A percentile compares a stretch with the other conserved stretches of the same genome.
phyloP scores from a whole-genome alignment of 2,888 invertebrate genomes.

The Digitonthophagus gazella region DNA sequence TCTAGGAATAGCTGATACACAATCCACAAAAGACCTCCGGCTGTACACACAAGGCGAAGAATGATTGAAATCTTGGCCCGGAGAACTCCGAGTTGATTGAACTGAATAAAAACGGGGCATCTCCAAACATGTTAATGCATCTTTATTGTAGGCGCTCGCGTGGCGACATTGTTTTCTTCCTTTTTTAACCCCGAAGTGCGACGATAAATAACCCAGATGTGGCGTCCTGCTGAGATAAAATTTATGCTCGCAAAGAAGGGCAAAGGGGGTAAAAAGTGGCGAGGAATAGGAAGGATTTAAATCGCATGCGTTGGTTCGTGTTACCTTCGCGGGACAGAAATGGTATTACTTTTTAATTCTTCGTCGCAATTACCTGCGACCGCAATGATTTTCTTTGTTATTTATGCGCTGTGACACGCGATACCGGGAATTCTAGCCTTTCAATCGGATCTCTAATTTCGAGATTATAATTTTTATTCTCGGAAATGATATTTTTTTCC shows the following conservation, averaged over 20 bases:
- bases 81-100: background rate
- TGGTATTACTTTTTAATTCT: background rate
- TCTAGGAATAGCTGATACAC: background rate
- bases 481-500: no score
- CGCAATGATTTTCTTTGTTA: background rate
- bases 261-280: background rate
- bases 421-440: background rate
- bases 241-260: background rate
- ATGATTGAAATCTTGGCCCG: background rate
- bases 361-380: background rate
- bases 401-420: background rate
- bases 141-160: slow-evolving; percentile 11
- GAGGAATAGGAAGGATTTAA: background rate
- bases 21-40: background rate
- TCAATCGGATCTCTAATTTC: background rate
- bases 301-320: background rate
- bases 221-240: background rate
- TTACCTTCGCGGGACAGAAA: background rate
- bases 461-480: background rate
- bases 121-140: slow-evolving; percentile 15
- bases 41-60: background rate
- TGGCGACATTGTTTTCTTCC: slow-evolving; percentile 8
- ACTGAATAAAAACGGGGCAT: background rate
- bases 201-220: background rate
- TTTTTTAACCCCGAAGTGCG: background rate